Conservation (phyloP, 2,888 invertebrate genomes). For the Fabriciana adippe region DNA sequence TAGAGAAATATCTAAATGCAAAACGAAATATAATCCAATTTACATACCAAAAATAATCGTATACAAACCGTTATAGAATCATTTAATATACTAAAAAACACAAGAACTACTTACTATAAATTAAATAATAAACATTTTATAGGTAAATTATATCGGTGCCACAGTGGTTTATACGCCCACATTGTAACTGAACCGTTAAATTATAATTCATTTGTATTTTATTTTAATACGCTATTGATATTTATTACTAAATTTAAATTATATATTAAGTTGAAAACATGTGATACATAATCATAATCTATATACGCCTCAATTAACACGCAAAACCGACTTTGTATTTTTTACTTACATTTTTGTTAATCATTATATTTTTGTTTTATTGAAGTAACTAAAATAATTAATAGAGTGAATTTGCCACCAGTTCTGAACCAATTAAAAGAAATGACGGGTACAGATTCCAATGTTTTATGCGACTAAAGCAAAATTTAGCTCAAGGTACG, state of each 20-base stretch:
- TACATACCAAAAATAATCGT: slow-evolving; percentile 6
- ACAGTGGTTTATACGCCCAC: slow-evolving; percentile 38
- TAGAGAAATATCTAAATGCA: neutral
- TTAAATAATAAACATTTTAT: slow-evolving; percentile 36
- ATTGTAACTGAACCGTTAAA: slow-evolving; percentile 11
- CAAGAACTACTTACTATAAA: slow-evolving; percentile 27
- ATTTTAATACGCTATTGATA: slow-evolving; percentile 5
- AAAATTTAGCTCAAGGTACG: too few species aligned
- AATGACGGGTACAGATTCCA: too few species aligned
- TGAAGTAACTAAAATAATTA: too few species aligned
- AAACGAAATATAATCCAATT: slow-evolving; percentile 17
- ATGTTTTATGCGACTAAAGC: too few species aligned
- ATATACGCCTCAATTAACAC: too few species aligned
- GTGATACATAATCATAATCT: too few species aligned
- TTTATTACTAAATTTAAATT: slow-evolving; percentile 8
- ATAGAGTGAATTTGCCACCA: too few species aligned
- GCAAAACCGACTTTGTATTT: too few species aligned
- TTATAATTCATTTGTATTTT: slow-evolving; percentile 14
- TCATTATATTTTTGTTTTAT: too few species aligned
- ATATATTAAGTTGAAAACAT: slow-evolving; percentile 2
- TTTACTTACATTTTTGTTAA: too few species aligned
- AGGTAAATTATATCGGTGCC: slow-evolving; percentile 32
- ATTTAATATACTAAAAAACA: slow-evolving; percentile 33
- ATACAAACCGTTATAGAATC: slow-evolving; percentile 28
- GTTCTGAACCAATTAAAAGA: too few species aligned